phyloP scores from a whole-genome alignment of 2,113 vertebrate species.

The Rhadina sibilatrix region DNA sequence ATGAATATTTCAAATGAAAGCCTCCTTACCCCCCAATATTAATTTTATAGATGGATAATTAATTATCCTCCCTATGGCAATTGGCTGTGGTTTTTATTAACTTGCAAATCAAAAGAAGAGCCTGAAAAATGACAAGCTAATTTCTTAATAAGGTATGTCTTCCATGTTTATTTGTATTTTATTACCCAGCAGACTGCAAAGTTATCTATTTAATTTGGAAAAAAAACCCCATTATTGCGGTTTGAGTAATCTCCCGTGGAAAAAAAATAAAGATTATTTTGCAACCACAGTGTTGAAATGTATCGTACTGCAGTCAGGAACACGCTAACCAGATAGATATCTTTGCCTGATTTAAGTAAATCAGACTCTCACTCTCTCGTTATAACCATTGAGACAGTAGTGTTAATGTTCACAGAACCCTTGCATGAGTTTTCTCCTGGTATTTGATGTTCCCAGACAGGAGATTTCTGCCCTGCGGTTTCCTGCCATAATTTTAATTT shows the following conservation, averaged over 20 bases:
- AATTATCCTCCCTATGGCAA: conserved; percentile 59
- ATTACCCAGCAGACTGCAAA: conserved; percentile 41
- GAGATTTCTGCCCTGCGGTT: background rate
- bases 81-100: conserved; percentile 55
- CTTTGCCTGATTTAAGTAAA: conserved; percentile 19
- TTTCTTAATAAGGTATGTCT: conserved; percentile 56
- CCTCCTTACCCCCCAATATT: background rate
- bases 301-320: background rate
- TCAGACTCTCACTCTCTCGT: background rate
- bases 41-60: conserved; percentile 62
- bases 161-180: conserved; percentile 26
- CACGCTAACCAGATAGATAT: conserved; percentile 28
- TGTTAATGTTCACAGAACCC: background rate
- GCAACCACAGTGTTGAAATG: conserved; percentile 43
- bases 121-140: conserved; percentile 54
- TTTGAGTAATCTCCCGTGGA: conserved; percentile 41
- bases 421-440: background rate
- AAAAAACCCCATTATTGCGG: conserved; percentile 12
- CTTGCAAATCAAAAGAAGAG: conserved; percentile 66
- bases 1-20: background rate
- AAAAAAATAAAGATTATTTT: conserved; percentile 51
- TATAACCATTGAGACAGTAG: background rate
- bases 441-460: background rate
- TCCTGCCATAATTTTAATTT: background rate
- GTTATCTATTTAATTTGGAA: conserved; percentile 51